Base-by-base conservation (phyloP, 2,888 invertebrate species). In the Xylota segnis region DNA sequence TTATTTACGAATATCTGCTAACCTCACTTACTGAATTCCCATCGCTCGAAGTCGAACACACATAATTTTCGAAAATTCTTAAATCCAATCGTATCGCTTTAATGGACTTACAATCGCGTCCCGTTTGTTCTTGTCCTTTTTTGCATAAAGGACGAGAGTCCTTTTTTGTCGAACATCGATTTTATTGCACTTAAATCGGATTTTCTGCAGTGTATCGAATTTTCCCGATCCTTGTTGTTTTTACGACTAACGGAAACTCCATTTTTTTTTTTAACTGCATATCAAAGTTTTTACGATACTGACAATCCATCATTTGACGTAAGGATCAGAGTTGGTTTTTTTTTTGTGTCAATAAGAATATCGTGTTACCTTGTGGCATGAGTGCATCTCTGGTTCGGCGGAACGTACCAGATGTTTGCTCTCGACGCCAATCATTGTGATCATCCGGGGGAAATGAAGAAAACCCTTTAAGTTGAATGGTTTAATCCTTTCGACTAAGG, bases 81-180 rank as follows among this genome's bases (percentile, higher is more conserved):
- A 56, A 43, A 91, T 90, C 90, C 90, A 89, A 89, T 90, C 89
- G 91, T 90, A 90, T 89, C 91, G 91, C 90, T 91, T 91, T 91
- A 91, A 91, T 91, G 88, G 90, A 90, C 91, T 91, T 91, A 91
- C 88, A 83, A 66, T 71, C 37, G 12, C 16, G 14, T 16, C 18
- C 40, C n/a, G 12, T 50, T 52, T 52, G 14, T 27, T 58, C 37
- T 16, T 27, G 43, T 82, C 56, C 77, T 83, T 61, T 23, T 83
- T 84, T 84, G 84, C 84, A 84, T 84, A 84, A 84, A n/a, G 12
- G 52, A 79, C 70, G 78, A 63, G 58, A 18, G 59, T 27, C 27
- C 27, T 47, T 68, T 68, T 70, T 75, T 70, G 75, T 56, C 56
- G 61, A 66, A 72, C 86, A 72, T 72, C 74, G 68, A 86, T 86